phyloP scores from a whole-genome alignment of 2,888 invertebrate genomes.

The Diarsia mendica region DNA sequence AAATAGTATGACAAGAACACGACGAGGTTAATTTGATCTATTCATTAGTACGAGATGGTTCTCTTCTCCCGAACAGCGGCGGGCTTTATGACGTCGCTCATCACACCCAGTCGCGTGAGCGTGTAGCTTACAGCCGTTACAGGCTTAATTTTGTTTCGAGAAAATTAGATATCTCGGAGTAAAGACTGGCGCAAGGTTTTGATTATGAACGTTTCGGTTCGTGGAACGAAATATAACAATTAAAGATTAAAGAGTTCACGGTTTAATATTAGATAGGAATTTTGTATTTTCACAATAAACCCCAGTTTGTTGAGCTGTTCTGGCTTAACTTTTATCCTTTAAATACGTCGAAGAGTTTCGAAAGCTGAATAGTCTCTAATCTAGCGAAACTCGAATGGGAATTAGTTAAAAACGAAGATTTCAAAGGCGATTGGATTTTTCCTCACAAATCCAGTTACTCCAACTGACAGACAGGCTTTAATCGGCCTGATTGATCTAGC shows the following conservation, averaged over 20 bases:
- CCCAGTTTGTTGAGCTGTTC: neutral
- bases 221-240: neutral
- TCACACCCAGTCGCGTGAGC: conserved; percentile 4
- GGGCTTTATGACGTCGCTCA: conserved; percentile 20
- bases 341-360: neutral
- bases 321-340: neutral
- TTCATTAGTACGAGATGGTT: conserved; percentile 50
- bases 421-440: neutral
- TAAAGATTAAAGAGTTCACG: neutral
- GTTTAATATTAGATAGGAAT: neutral
- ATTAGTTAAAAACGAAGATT: neutral
- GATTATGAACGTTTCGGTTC: conserved; percentile 35
- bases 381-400: neutral
- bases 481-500: conserved; percentile 6
- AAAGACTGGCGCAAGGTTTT: conserved; percentile 38
- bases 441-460: conserved; percentile 11
- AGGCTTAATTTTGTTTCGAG: conserved; percentile 53
- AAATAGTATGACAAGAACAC: conserved; percentile 14
- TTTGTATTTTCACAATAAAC: neutral
- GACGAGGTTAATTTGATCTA: conserved; percentile 57
- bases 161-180: conserved; percentile 55
- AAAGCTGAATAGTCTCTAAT: neutral
- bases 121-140: conserved; percentile 2
- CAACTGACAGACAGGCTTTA: neutral
- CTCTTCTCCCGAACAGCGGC: conserved; percentile 43